phyloP scores from a whole-genome alignment of 2,113 vertebrate genomes.

The Gavialis gangeticus region DNA sequence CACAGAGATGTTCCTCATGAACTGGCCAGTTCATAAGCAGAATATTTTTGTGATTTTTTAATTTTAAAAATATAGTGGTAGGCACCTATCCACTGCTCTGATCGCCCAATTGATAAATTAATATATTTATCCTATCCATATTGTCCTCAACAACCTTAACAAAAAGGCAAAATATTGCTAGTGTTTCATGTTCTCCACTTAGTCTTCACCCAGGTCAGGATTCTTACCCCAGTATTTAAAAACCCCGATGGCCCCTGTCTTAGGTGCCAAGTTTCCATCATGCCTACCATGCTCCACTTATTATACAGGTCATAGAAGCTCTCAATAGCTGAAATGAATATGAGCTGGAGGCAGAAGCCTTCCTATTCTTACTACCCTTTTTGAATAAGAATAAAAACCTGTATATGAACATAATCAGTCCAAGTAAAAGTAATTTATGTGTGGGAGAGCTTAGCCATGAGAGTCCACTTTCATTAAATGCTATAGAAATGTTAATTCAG shows the following conservation, averaged over 20 bases:
- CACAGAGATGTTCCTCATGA: background rate
- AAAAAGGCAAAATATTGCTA: background rate
- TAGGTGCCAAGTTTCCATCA: background rate
- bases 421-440: background rate
- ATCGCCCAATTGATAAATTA: background rate
- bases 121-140: fast-evolving
- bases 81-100: background rate
- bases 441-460: background rate
- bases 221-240: background rate
- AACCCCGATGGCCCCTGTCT: background rate
- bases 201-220: background rate
- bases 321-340: background rate
- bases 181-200: background rate
- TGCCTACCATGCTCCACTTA: background rate
- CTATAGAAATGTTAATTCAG: background rate
- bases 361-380: background rate
- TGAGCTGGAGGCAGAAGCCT: background rate
- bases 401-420: background rate
- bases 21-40: background rate
- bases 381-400: background rate
- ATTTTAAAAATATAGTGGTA: background rate
- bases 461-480: background rate
- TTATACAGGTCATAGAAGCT: background rate
- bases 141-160: background rate
- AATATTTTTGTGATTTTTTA: background rate